Base-by-base conservation (phyloP, 2,888 invertebrate species). In the Pterostichus niger region DNA sequence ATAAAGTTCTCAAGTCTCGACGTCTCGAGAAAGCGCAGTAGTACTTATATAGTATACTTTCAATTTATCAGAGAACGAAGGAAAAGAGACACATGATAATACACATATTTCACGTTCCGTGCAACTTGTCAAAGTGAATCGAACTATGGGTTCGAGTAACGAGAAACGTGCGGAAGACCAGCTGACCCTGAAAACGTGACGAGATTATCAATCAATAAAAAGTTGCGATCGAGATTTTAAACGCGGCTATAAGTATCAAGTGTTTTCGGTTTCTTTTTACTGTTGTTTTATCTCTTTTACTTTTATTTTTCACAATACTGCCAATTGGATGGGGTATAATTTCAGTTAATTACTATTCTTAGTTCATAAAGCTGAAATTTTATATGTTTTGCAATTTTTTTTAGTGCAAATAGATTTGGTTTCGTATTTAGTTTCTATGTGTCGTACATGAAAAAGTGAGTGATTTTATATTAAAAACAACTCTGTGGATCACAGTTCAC, bases 171-270 rank as follows among this genome's bases (percentile, higher is more conserved):
- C 35, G 13, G 64, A 64, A 35, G 35, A 64, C 10, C 59, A 13
- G 33, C 13, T 64, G 64, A 64, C 64, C 64, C 64, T 35, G 64
- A 35, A 64, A 64, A 64, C 64, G 64, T 64, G 64, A 64, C 64
- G 9, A 35, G 64, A 64, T 64, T 64, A n/a, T 7, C 6, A 64
- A 49, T 10, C 49, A 49, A 49, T 49, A 64, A 61, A 35, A 61
- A 61, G 64, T 6, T 33, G 64, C 15, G 24, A 56, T 17, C 56
- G 56, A 9, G 56, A 56, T 56, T 56, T 56, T 4, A 64, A 64
- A 64, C 5, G n/a, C 6, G 13, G n/a, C 9, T n/a, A 31, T 13
- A 35, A 35, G 61, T 61, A 61, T 61, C 61, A 35, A n/a, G n/a
- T 35, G n/a, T 35, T 56, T 49, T 56, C 17, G 24, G 24, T 59